phyloP scores from a whole-genome alignment of 2,888 invertebrate genomes.

The Nebria salina region DNA sequence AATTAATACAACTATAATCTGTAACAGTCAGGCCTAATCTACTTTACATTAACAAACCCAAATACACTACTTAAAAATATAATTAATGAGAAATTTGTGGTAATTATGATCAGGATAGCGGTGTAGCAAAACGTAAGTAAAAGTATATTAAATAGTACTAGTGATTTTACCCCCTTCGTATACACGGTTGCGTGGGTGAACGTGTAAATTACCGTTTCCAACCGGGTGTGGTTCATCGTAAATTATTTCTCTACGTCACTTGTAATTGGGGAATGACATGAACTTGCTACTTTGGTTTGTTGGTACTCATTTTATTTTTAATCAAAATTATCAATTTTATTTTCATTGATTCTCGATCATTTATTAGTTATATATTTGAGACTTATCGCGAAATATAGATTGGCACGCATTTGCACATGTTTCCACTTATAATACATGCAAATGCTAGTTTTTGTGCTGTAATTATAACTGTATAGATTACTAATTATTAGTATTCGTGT shows the following conservation, averaged over 20 bases:
- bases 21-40: neutral
- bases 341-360: neutral
- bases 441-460: neutral
- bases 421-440: neutral
- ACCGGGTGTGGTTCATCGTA: neutral
- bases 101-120: neutral
- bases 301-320: neutral
- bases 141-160: neutral
- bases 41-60: neutral
- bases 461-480: neutral
- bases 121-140: neutral
- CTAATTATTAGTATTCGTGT: neutral
- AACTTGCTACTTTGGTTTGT: neutral
- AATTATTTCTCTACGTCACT: neutral
- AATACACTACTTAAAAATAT: neutral
- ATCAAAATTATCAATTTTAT: neutral
- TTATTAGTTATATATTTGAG: no score
- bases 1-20: neutral
- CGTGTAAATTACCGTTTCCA: neutral
- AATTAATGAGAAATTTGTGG: neutral
- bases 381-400: no score
- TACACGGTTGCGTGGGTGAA: neutral
- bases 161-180: neutral
- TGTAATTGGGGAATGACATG: neutral
- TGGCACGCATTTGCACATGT: no score